Conservation (phyloP, 2,888 invertebrate genomes). For the Ernsta delagoae region DNA sequence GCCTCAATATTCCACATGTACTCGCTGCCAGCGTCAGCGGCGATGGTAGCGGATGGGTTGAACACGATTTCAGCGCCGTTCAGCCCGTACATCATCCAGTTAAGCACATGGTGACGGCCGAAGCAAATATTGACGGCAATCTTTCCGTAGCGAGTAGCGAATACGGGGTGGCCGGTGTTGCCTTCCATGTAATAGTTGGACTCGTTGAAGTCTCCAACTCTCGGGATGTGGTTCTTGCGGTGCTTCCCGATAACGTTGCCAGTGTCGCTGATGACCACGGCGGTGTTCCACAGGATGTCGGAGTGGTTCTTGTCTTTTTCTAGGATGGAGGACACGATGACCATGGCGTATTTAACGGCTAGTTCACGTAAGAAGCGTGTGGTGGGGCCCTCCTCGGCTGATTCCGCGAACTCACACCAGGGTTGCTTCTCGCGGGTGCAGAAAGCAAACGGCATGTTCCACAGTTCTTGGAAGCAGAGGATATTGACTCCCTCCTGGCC, state of each 20-base stretch:
- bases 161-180: constrained; percentile 97
- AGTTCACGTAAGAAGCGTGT: constrained; percentile 92
- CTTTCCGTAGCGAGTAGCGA: constrained; percentile 93
- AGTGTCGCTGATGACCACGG: constrained; percentile 96
- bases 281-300: constrained; percentile 97
- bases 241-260: constrained; percentile 97
- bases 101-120: constrained; percentile 98
- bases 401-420: constrained; percentile 99
- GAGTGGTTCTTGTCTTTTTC: constrained; percentile 95
- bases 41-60: constrained; percentile 98
- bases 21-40: constrained; percentile 89
- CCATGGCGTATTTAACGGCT: constrained; percentile 94
- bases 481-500: constrained; percentile 94
- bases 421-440: constrained; percentile 98
- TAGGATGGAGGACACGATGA: constrained; percentile 97
- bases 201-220: constrained; percentile 99
- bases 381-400: constrained; percentile 94
- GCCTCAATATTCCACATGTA: constrained; percentile 99
- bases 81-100: constrained; percentile 99
- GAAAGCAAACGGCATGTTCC: constrained; percentile 99
- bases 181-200: constrained; percentile 99
- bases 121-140: constrained; percentile 99
- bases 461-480: constrained; percentile 98
- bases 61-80: constrained; percentile 99
- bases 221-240: constrained; percentile 99